Base-by-base conservation (phyloP, 2,113 vertebrate species). In the Halichoeres trimaculatus region DNA sequence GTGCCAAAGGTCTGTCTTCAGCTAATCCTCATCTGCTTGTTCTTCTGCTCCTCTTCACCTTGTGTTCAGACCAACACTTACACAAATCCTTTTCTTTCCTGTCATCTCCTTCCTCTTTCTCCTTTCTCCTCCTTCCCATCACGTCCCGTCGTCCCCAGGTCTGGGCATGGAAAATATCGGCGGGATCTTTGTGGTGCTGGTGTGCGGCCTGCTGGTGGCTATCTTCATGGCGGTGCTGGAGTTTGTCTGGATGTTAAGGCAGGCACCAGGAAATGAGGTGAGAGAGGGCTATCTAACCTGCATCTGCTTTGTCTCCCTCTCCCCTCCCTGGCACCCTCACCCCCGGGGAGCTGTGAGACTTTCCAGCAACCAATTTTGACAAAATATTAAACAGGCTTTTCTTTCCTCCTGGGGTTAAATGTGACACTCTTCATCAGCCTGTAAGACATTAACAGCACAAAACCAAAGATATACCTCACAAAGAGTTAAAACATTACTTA, bases 91-190 rank as follows among this genome's bases (percentile, higher is more conserved):
- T 48, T 48, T n/a, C 13, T 8, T n/a, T n/a, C n/a, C 19, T 48
- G 24, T 47, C 26, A 22, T 55, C 34, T 34, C 19, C n/a, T 38
- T 9, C 20, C 22, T 16, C 8, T 36, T 19, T 1, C 19, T 51
- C 17, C 4, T 22, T 13, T 20, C 7, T 22, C 24, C 30, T 30
- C 30, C 30, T 6, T 41, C 30, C 26, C 1, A 2, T 30, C 22
- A 10, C 3, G 8, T 40, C 17, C 35, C 17, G 10, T 45, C 0
- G 13, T 73, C 34, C 54, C 34, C 70, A 99, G 98, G 98, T 75
- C 92, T 99, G 74, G 98, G 98, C 30, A 98, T 99, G 97, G 97
- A 99, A 93, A 99, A 99, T 76, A 99, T 99, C 22, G 98, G 97
- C 26, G 98, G 98, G 62, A 99, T 99, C 93, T 99, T 99, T 13